These are phyloP conservation scores for Ictalurus furcatus DNA, from an alignment of 2,113 vertebrate genomes.

Conservation along the genomic window DNA sequence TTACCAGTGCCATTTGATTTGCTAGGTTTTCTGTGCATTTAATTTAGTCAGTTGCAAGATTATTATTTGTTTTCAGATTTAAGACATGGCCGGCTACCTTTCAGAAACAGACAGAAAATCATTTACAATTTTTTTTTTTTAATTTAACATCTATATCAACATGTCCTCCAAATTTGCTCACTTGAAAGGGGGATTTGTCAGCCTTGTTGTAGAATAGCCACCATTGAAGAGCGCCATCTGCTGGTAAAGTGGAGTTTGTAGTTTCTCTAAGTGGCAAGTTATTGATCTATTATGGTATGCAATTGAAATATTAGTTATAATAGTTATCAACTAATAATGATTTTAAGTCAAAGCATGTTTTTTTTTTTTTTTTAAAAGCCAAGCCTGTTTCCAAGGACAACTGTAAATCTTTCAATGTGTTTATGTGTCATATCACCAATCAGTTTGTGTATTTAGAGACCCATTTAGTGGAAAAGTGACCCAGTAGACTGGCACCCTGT, in stretches of 20 bases:
- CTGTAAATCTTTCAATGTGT: neutral
- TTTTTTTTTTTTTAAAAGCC: too few species aligned
- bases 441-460: neutral
- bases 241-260: slow-evolving; percentile 53
- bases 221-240: slow-evolving; percentile 69
- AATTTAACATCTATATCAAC: neutral
- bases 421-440: neutral
- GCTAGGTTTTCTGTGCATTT: neutral
- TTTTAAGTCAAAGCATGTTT: neutral
- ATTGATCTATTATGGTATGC: neutral
- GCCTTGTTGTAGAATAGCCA: neutral
- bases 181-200: slow-evolving; percentile 16
- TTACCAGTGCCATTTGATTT: neutral
- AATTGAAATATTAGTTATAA: neutral
- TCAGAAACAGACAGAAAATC: neutral
- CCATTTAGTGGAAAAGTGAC: neutral
- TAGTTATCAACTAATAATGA: neutral
- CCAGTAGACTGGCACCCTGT: neutral
- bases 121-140: neutral
- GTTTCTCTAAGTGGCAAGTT: neutral
- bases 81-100: neutral
- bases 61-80: neutral
- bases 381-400: neutral
- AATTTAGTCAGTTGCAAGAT: neutral
- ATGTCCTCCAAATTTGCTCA: neutral